Evolutionary conservation across 2,888 invertebrate species (phyloP).

Genomic region (Hypomecis punctinalis): DNA sequence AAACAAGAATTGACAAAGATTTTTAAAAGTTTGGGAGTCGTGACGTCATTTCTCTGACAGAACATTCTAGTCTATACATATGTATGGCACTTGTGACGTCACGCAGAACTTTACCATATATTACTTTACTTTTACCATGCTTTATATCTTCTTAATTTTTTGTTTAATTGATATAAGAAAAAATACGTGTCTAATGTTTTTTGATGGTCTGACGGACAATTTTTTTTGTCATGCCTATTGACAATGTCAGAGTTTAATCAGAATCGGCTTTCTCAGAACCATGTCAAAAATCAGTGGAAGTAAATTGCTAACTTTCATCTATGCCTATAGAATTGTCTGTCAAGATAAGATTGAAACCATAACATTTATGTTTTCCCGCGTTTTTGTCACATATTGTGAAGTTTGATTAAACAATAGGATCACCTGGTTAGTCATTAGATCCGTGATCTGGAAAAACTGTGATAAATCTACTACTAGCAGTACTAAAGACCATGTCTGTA

Average conservation of each 20-base stretch:
- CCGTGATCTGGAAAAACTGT: constrained; percentile 32
- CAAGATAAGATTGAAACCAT: constrained; percentile 58
- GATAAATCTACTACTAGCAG: constrained; percentile 29
- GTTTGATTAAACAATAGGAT: constrained; percentile 57
- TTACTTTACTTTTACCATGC: no score
- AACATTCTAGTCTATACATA: no score
- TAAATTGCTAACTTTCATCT: constrained; percentile 72
- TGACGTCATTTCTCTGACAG: no score
- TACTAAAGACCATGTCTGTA: constrained; percentile 20
- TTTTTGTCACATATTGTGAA: constrained; percentile 53
- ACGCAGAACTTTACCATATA: no score
- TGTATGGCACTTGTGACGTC: no score
- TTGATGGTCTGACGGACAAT: no score
- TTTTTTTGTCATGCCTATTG: no score
- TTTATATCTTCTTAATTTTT: no score
- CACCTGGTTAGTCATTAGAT: constrained; percentile 44
- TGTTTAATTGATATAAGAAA: no score
- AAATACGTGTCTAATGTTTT: no score
- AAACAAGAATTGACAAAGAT: no score
- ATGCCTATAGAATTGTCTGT: constrained; percentile 60
- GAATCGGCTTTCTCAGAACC: constrained; percentile 54
- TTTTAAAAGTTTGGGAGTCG: no score
- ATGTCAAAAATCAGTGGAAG: constrained; percentile 60
- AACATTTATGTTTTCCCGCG: constrained; percentile 67
- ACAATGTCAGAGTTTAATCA: background rate